These are phyloP conservation scores for Thecocarcelia acutangulata DNA, from an alignment of 2,888 invertebrate species.

Conservation along the genomic window DNA sequence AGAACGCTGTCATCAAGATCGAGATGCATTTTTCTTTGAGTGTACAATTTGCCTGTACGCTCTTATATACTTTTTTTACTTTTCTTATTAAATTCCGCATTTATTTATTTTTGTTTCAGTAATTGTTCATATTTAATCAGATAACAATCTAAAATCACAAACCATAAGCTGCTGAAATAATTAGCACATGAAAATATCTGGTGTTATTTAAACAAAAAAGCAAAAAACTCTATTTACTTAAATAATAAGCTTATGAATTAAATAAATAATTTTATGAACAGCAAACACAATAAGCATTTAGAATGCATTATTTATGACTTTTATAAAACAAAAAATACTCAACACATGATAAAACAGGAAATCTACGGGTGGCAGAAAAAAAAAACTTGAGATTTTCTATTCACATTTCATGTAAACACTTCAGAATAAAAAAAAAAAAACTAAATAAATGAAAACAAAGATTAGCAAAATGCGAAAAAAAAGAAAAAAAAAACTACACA, in stretches of 20 bases:
- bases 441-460: not conserved
- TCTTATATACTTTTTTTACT: too few species aligned
- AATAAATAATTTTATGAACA: not conserved
- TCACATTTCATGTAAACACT: slow-evolving; percentile 9
- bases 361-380: slow-evolving; percentile 3
- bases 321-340: not conserved
- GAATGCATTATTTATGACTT: slow-evolving; percentile 1
- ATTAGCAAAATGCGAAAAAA: slow-evolving; percentile 8
- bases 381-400: not conserved
- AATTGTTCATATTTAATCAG: too few species aligned
- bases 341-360: slow-evolving; percentile 1
- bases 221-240: too few species aligned
- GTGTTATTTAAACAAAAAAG: too few species aligned
- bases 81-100: too few species aligned
- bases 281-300: not conserved
- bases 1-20: too few species aligned
- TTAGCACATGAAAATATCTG: too few species aligned
- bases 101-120: too few species aligned
- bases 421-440: not conserved
- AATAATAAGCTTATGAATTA: not conserved
- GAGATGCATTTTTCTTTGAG: too few species aligned
- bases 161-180: too few species aligned
- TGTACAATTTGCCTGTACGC: too few species aligned
- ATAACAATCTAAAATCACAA: too few species aligned
- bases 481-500: slow-evolving; percentile 11